These are phyloP conservation scores for Rhopalosiphum nymphaeae DNA, from an alignment of 2,888 invertebrate genomes.

Conservation along the genomic window DNA sequence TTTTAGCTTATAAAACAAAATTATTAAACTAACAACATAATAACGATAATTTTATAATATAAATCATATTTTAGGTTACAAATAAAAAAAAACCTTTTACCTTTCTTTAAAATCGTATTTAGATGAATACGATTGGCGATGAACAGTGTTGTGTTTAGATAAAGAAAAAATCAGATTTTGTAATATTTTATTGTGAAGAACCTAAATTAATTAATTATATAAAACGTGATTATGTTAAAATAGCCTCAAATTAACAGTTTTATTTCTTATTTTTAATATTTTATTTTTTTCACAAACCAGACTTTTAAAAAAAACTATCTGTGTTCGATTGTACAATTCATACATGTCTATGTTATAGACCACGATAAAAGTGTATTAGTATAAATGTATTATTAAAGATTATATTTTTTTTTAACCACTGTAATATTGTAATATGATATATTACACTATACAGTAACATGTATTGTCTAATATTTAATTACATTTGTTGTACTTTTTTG, in stretches of 20 bases:
- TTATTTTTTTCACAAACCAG: neutral
- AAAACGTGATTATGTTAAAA: neutral
- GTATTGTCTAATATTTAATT: neutral
- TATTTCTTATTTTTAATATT: neutral
- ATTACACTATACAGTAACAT: neutral
- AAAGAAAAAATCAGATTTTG: neutral
- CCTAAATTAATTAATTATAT: neutral
- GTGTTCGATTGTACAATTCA: neutral
- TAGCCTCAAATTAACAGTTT: neutral
- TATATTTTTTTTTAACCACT: neutral
- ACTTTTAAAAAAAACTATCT: neutral
- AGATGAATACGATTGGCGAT: neutral
- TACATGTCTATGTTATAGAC: neutral
- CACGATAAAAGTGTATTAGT: neutral
- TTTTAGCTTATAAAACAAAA: neutral
- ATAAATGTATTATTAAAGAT: no score
- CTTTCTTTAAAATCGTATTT: neutral
- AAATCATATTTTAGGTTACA: neutral
- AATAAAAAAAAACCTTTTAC: neutral
- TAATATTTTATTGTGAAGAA: neutral
- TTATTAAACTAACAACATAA: constrained; percentile 46
- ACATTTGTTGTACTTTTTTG: neutral
- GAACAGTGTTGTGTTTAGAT: neutral
- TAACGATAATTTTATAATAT: neutral
- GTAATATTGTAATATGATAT: neutral